Conservation (phyloP, 2,797 vertebrate genomes). For the Hydrophis major region DNA sequence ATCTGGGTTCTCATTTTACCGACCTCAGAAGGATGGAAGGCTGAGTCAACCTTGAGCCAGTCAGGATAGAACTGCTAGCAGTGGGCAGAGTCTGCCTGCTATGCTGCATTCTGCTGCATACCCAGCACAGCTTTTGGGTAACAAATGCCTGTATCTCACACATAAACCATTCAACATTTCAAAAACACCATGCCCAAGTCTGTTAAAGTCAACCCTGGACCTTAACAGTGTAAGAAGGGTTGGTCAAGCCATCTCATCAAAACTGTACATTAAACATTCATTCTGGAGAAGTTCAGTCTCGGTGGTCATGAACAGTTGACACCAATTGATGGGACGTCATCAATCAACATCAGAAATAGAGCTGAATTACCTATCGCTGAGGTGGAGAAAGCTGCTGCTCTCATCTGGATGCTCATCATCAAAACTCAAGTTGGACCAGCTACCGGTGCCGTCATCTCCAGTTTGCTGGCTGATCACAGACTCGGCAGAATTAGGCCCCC, state of each 20-base stretch:
- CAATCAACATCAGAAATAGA: background rate
- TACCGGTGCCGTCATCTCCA: constrained; percentile 95
- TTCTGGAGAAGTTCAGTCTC: background rate
- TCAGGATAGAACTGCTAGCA: no score
- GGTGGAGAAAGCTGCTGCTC: constrained; percentile 97
- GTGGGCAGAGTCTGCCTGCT: background rate
- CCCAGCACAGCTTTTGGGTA: background rate
- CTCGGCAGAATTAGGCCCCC: constrained; percentile 80
- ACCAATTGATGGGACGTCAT: background rate
- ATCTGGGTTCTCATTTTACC: no score
- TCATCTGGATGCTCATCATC: constrained; percentile 96
- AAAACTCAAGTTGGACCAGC: constrained; percentile 98
- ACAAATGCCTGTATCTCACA: background rate
- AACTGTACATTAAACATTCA: background rate
- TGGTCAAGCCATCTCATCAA: background rate
- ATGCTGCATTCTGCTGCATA: no score
- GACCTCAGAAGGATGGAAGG: no score
- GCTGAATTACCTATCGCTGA: constrained; percentile 90
- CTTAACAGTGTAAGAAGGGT: background rate
- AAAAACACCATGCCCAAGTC: background rate
- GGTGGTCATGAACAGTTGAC: background rate
- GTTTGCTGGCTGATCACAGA: constrained; percentile 88
- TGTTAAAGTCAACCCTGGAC: background rate
- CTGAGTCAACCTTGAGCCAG: no score
- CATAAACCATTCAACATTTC: background rate